These are phyloP conservation scores for Alces alces DNA, from an alignment of 2,113 vertebrate species.

Conservation along the genomic window DNA sequence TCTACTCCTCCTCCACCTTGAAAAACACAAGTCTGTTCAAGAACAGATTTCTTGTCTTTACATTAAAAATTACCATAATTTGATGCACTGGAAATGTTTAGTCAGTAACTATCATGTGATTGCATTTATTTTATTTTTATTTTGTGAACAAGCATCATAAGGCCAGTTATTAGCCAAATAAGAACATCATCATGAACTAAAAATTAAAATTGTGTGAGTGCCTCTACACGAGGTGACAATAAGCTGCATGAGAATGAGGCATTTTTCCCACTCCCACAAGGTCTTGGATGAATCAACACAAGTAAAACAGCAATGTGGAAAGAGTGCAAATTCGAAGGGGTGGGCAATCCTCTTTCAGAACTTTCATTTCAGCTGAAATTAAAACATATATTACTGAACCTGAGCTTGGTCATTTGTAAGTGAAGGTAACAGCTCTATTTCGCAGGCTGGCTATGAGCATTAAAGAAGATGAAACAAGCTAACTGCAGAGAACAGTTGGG, in stretches of 20 bases:
- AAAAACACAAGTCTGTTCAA: neutral
- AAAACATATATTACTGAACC: neutral
- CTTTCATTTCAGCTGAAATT: neutral
- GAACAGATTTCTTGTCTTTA: neutral
- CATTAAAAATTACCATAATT: neutral
- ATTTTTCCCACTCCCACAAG: neutral
- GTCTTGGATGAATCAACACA: neutral
- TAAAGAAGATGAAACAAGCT: neutral
- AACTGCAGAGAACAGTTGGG: neutral
- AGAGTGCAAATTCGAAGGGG: fast-evolving
- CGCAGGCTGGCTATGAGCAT: neutral
- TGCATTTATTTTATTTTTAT: neutral
- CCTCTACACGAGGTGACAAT: neutral
- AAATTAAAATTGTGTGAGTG: neutral
- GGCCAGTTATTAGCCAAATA: neutral
- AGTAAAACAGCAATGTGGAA: neutral
- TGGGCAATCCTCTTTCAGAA: neutral
- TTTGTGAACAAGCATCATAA: neutral
- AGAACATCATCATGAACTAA: neutral
- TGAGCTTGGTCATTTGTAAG: neutral
- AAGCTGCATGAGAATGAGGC: fast-evolving
- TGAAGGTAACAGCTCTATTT: neutral
- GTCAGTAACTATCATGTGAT: neutral
- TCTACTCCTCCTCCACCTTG: neutral
- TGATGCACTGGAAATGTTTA: neutral